phyloP scores from a whole-genome alignment of 1,140 invertebrate species.

The Aphelenchoides besseyi region DNA sequence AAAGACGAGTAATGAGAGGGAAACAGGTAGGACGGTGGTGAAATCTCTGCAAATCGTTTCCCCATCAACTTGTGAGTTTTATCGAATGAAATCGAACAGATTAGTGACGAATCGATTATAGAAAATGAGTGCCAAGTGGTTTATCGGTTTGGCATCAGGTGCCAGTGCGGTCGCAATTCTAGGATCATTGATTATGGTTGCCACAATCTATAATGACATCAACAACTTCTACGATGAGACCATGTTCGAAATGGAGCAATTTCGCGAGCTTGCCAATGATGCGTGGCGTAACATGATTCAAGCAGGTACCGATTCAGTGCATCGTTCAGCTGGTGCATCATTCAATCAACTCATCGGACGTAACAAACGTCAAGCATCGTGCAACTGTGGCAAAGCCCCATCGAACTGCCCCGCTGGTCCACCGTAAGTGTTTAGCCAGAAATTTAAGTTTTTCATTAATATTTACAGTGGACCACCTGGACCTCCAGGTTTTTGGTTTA shows the following conservation, averaged over 20 bases:
- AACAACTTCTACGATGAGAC: constrained; percentile 21
- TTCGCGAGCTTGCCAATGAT: background rate
- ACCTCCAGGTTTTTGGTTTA: background rate
- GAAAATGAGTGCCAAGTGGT: background rate
- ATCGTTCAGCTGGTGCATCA: background rate
- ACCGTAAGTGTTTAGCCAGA: background rate
- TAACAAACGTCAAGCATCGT: background rate
- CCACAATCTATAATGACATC: constrained; percentile 16
- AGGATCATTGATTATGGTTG: background rate
- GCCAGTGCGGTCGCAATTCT: background rate
- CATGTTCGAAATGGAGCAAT: constrained; percentile 18
- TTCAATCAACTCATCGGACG: background rate
- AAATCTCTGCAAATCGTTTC: no score
- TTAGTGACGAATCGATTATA: no score
- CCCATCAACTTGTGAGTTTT: no score
- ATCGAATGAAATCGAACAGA: no score
- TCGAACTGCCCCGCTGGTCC: constrained; percentile 15
- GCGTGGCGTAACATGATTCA: constrained; percentile 10
- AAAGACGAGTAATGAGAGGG: no score
- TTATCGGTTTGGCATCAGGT: background rate
- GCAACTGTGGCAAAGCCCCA: background rate
- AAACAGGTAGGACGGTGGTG: no score
- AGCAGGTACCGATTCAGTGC: background rate
- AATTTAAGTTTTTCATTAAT: background rate
- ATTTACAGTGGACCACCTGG: constrained; percentile 7